Base-by-base conservation (phyloP, 1,140 invertebrate species). In the Drosophila cardini region DNA sequence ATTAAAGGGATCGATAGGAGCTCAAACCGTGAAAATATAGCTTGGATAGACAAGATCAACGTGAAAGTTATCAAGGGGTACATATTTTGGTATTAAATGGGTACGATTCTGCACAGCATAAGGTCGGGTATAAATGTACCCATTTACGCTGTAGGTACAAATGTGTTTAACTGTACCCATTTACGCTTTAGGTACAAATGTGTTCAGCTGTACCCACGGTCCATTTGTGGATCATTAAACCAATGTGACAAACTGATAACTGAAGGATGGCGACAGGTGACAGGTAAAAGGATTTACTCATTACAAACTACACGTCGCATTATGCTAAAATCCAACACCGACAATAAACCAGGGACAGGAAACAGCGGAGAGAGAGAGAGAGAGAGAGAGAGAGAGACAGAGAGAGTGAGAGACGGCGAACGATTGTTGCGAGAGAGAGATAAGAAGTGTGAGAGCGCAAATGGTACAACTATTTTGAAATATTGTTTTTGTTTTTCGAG, bases 381-480 rank as follows among this genome's bases (percentile, higher is more conserved):
- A n/a, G n/a, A n/a, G n/a, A n/a, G n/a, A 48, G 53, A 72, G 16
- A 72, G 36, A 57, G 8, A 38, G 38, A 40, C 13, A 65, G 56
- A 74, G 63, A 71, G 38, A 53, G n/a, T 74, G 18, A 72, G 38
- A 60, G 40, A 63, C 53, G 48, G 45, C 57, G 55, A 65, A 21
- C 60, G 60, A 64, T 34, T 53, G 65, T 61, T 56, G n/a, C n/a
- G 63, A 71, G 76, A 58, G 71, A 52, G 48, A 32, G 26, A 50
- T 21, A 50, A 13, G 8, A 13, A 46, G 45, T 34, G 26, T 32
- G 26, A 50, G 48, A 50, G 26, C 43, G 43, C 60, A 46, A 43
- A 63, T 65, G 68, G 50, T 72, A 76, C 38, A 90, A 70, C 72
- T 84, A 80, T 72, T 86, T 86, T 89, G 84, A 79, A 80, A 83